Evolutionary conservation across 1,140 invertebrate genomes (phyloP).

Genomic region (Brachionus sp.): DNA sequence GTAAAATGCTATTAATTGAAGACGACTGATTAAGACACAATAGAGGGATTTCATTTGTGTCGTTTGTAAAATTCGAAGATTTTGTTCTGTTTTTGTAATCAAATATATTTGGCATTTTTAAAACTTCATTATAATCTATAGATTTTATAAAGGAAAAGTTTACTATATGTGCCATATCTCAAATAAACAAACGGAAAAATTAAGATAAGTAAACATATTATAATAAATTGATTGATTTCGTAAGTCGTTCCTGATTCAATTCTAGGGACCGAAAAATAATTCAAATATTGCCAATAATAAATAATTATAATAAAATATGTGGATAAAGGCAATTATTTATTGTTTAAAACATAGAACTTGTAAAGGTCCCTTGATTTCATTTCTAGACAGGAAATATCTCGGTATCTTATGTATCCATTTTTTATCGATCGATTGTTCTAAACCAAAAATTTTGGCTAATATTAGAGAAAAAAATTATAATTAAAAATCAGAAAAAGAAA

Average conservation of each 20-base stretch:
- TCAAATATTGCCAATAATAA: background rate
- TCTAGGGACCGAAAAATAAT: background rate
- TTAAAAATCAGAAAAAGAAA: background rate
- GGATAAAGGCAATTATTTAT: background rate
- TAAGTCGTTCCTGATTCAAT: background rate
- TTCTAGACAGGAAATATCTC: no score
- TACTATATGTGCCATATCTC: no score
- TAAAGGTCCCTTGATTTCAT: no score
- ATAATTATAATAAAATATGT: background rate
- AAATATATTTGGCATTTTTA: conserved; percentile 7
- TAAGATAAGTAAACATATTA: background rate
- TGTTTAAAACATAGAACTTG: no score
- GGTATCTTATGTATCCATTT: no score
- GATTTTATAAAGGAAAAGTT: background rate
- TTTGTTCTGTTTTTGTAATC: background rate
- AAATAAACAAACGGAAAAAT: background rate
- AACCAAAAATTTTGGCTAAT: no score
- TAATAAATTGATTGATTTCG: conserved; percentile 8
- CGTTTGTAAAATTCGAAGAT: background rate
- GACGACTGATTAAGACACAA: background rate
- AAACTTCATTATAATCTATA: background rate
- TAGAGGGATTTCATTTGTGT: background rate
- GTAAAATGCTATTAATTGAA: background rate
- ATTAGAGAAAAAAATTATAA: no score
- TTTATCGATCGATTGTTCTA: no score